Evolutionary conservation across 2,888 invertebrate genomes (phyloP).

Genomic region (Iphiclides podalirius): DNA sequence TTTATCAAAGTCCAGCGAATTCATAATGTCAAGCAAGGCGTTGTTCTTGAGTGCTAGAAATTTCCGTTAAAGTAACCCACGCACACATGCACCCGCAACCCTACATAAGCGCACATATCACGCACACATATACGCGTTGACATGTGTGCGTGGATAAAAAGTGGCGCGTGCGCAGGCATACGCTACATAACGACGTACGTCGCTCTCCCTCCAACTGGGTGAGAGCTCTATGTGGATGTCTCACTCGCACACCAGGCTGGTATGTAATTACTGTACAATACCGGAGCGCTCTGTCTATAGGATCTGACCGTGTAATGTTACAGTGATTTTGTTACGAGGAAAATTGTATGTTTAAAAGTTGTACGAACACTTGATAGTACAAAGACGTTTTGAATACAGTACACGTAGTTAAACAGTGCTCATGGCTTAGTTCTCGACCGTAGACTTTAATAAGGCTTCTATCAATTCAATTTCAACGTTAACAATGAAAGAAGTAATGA

Average conservation of each 20-base stretch:
- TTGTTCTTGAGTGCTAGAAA: slow-evolving; percentile 57
- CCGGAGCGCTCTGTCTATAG: slow-evolving; percentile 39
- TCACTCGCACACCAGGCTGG: slow-evolving; percentile 35
- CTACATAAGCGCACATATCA: slow-evolving; percentile 28
- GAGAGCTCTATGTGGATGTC: slow-evolving; percentile 25
- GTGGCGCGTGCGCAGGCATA: slow-evolving; percentile 49
- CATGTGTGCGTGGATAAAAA: slow-evolving; percentile 53
- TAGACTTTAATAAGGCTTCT: too few relatives aligned
- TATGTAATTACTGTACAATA: slow-evolving; percentile 49
- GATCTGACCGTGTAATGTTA: slow-evolving; percentile 29
- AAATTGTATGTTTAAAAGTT: slow-evolving; percentile 24
- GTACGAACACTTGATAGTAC: slow-evolving; percentile 1
- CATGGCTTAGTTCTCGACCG: too few relatives aligned
- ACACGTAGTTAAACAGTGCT: too few relatives aligned
- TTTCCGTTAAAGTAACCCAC: slow-evolving; percentile 53
- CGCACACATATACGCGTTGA: slow-evolving; percentile 32
- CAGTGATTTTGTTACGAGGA: slow-evolving; percentile 33
- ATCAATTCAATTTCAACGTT: too few relatives aligned
- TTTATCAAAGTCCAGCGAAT: slow-evolving; percentile 42
- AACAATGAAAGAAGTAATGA: too few relatives aligned
- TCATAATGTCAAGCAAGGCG: slow-evolving; percentile 51
- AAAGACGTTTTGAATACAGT: not conserved
- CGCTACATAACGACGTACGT: slow-evolving; percentile 49
- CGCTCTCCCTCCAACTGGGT: slow-evolving; percentile 32
- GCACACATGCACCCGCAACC: slow-evolving; percentile 21